Evolutionary conservation across 2,888 invertebrate genomes (phyloP), one percentile per base, ranked within the genome.

Genomic region (Byasa hedistus): DNA sequence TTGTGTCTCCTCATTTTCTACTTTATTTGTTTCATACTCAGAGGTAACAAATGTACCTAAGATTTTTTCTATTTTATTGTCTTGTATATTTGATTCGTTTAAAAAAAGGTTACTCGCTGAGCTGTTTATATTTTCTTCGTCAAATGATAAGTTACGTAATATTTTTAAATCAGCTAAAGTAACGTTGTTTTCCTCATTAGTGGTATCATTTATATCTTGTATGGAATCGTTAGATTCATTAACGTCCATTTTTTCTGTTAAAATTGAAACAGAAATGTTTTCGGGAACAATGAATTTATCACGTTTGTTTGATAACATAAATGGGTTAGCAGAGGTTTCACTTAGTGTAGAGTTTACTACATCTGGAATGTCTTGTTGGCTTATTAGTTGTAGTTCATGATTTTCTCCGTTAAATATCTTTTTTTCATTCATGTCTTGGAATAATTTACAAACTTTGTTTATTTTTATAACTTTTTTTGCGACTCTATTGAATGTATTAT

Each of bases 271-370:
- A 8, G 86, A 83, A 71, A 90, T 85, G 70, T 75, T 86, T 79
- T 88, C 84, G 17, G 90, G 90, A 64, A 89, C 81, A 51, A 90
- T 88, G 51, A 85, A 79, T 73, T 85, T 87, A 67, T 86, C 82
- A 65, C 80, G 72, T 61, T 77, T 77, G 66, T 86, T 83, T 54
- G 78, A 57, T 66, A 80, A 68, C 54, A 77, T 69, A 68, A 81
- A 85, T 5, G 80, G 72, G 71, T 81, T 84, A 23, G 72, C 57
- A 61, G 79, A 80, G 1, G 73, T 70, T 48, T 91, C 91, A 61
- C 71, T 79, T 21, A 89, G 79, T 3, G 91, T 91, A 24, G 92
- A 92, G 76, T 92, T 91, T 1, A 92, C 87, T 65, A 92, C 82
- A 70, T 92, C 92, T 21, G 92, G 92, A 65, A 92, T 86, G 54